phyloP scores from a whole-genome alignment of 2,797 vertebrate species.

The Malurus splendens region DNA sequence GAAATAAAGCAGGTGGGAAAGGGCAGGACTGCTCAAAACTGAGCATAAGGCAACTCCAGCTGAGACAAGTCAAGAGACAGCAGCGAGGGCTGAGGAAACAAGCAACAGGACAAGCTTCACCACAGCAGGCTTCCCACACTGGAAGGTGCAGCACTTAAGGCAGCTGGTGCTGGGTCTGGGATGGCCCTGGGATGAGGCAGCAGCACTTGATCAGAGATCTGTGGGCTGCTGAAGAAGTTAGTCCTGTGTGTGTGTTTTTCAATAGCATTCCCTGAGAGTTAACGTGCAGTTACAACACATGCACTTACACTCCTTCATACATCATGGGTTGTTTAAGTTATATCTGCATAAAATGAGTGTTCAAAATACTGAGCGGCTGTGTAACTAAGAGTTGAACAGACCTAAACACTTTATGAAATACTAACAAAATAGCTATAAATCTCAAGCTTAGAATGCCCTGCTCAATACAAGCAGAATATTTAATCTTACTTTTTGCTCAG shows the following conservation, averaged over 20 bases:
- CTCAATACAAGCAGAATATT: slow-evolving; percentile 20
- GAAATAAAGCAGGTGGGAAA: not conserved
- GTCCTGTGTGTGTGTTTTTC: not conserved
- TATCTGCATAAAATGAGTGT: slow-evolving; percentile 51
- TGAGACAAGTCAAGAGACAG: not conserved
- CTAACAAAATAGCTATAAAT: slow-evolving; percentile 57
- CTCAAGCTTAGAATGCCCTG: slow-evolving; percentile 34
- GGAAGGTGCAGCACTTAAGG: not conserved
- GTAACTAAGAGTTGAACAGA: slow-evolving; percentile 28
- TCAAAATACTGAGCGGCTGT: slow-evolving; percentile 34
- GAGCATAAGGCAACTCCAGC: not conserved
- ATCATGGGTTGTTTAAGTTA: not conserved
- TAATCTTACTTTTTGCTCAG: slow-evolving; percentile 50
- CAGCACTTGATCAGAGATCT: not conserved
- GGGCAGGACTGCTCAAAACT: not conserved
- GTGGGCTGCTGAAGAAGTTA: not conserved
- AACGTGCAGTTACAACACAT: not conserved
- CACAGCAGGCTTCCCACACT: not conserved
- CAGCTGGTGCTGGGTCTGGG: not conserved
- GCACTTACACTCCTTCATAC: not conserved
- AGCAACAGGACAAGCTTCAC: not conserved
- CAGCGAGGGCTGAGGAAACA: not conserved
- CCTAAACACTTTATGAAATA: slow-evolving; percentile 55
- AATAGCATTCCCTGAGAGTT: not conserved
- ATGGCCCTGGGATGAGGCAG: not conserved